Evolutionary conservation across 2,888 invertebrate genomes (phyloP).

Genomic region (Tanypteryx hageni): DNA sequence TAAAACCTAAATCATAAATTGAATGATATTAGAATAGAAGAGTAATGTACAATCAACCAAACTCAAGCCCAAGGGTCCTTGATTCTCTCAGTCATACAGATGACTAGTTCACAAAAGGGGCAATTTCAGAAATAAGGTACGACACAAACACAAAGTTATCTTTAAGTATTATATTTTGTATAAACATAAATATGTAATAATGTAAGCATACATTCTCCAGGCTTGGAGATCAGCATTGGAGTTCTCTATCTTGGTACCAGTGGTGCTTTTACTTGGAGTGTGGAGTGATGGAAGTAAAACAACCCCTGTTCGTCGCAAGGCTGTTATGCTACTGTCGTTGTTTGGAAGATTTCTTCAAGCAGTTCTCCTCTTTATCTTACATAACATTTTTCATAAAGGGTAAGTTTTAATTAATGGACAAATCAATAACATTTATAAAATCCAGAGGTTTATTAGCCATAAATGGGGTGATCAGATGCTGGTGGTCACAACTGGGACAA

Average conservation of each 20-base stretch:
- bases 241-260: conserved; percentile 87
- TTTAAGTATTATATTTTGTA: too few relatives aligned
- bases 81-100: too few relatives aligned
- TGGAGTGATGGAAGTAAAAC: conserved; percentile 77
- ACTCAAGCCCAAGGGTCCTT: too few relatives aligned
- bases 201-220: not conserved
- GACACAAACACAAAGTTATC: not conserved
- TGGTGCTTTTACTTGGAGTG: conserved; percentile 89
- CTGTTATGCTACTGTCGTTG: conserved; percentile 87
- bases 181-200: too few relatives aligned
- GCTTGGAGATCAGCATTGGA: conserved; percentile 92
- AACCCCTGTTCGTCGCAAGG: conserved; percentile 82
- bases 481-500: too few relatives aligned
- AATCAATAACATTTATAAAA: too few relatives aligned
- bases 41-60: too few relatives aligned
- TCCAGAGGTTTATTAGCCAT: too few relatives aligned
- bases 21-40: too few relatives aligned
- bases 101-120: too few relatives aligned
- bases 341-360: conserved; percentile 68
- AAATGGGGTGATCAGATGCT: too few relatives aligned
- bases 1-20: too few relatives aligned
- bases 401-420: not conserved
- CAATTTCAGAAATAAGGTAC: not conserved
- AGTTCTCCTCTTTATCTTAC: not conserved
- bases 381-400: not conserved